Base-by-base conservation (phyloP, 2,888 invertebrate genomes). In the Drosophila subquinaria region DNA sequence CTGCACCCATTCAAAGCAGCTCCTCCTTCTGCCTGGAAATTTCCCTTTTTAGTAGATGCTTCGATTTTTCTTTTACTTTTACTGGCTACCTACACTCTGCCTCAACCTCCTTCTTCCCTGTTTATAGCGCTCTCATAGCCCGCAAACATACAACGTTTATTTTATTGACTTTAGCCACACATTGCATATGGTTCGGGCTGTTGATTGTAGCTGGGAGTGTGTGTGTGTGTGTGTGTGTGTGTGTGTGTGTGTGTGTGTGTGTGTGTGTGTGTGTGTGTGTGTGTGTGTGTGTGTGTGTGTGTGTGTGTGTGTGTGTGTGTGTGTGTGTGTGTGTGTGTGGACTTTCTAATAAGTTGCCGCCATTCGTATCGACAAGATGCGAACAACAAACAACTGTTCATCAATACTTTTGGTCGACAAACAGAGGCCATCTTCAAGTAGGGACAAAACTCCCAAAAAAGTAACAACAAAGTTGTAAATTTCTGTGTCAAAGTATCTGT, bases 291-390 rank as follows among this genome's bases (percentile, higher is more conserved):
- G 57, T 36, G 51, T 53, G 62, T 53, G 70, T 50, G 68, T 55
- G 57, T 62, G 57, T 36, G 51, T 53, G 62, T 53, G 70, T 50
- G 68, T 55, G 57, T 62, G 57, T 36, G 51, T 53, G 62, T 53
- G 70, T 50, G 68, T 55, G 57, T 62, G 57, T 62, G 53, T 52
- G 53, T 42, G 35, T 52, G 60, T 68, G 69, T 33, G 74, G 74
- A 87, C 76, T 85, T 88, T 88, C 86, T 88, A 88, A 84, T 84
- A 84, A 88, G 86, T 88, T 84, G 86, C 82, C 80, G 70, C 73
- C 70, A 72, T 76, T 62, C 53, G 69, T 62, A 67, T 73, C 72
- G 76, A 82, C 84, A 71, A 71, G 69, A 65, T 74, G 57, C 79
- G 76, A 79, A 85, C 79, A 83, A 83, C 85, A 88, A 88, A 79